Conservation (phyloP, 2,888 invertebrate genomes). For the Epicampocera succincta region DNA sequence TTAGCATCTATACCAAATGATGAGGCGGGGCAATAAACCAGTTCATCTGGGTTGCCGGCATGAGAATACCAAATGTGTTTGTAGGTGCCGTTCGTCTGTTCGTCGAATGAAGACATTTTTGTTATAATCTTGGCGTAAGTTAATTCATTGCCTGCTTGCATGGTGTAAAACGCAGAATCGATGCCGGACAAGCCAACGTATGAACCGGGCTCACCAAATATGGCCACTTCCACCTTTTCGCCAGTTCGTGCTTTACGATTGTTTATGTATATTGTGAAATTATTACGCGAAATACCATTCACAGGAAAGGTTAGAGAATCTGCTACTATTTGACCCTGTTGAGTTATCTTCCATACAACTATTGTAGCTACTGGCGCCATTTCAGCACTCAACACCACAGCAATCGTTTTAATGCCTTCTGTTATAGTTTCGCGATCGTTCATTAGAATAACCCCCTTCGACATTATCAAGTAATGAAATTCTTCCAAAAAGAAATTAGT, state of each 20-base stretch:
- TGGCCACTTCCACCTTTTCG: slow-evolving; percentile 95
- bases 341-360: slow-evolving; percentile 92
- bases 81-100: slow-evolving; percentile 91
- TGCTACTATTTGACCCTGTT: slow-evolving; percentile 92
- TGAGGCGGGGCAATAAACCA: slow-evolving; percentile 93
- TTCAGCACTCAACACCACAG: slow-evolving; percentile 91
- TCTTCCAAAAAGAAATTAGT: slow-evolving; percentile 94
- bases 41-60: slow-evolving; percentile 90
- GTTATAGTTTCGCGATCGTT: slow-evolving; percentile 93
- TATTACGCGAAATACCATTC: slow-evolving; percentile 95
- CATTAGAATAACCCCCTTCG: slow-evolving; percentile 94
- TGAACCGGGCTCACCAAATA: slow-evolving; percentile 96
- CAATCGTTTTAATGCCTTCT: slow-evolving; percentile 89
- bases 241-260: slow-evolving; percentile 96
- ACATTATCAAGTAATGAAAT: slow-evolving; percentile 95
- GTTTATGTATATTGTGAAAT: slow-evolving; percentile 93
- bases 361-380: slow-evolving; percentile 96
- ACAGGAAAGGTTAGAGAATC: slow-evolving; percentile 98
- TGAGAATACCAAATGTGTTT: slow-evolving; percentile 92
- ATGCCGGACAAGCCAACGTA: slow-evolving; percentile 96
- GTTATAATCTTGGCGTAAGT: slow-evolving; percentile 92
- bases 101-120: slow-evolving; percentile 94
- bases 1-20: slow-evolving; percentile 97
- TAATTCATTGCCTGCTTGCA: slow-evolving; percentile 96
- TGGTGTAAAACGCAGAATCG: slow-evolving; percentile 93